Conservation (phyloP, 1,140 invertebrate species). For the Agraylea sexmaculata region DNA sequence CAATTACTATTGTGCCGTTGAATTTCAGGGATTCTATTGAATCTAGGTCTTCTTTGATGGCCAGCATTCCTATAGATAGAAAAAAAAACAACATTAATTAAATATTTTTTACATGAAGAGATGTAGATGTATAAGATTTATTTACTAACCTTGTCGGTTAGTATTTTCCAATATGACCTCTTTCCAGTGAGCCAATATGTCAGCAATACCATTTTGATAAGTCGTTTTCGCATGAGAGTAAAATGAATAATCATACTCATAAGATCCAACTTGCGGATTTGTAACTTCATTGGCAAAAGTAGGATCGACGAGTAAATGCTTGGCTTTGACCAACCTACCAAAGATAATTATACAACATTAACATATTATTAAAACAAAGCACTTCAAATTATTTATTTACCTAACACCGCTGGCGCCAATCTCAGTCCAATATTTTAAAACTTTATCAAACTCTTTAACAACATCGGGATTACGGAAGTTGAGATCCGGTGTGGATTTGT, state of each 20-base stretch:
- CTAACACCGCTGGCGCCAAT: constrained; percentile 64
- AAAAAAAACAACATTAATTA: background rate
- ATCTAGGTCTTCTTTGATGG: constrained; percentile 27
- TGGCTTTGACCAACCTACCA: constrained; percentile 44
- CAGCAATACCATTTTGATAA: constrained; percentile 42
- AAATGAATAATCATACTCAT: constrained; percentile 42
- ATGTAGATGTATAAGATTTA: background rate
- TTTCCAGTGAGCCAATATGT: constrained; percentile 47
- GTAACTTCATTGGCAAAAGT: constrained; percentile 36
- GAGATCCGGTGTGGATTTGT: constrained; percentile 46
- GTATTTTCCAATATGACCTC: constrained; percentile 41
- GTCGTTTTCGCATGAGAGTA: constrained; percentile 46
- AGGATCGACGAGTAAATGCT: constrained; percentile 49
- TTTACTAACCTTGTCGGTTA: constrained; percentile 27
- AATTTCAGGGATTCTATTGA: constrained; percentile 24
- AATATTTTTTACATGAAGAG: background rate
- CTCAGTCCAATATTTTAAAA: constrained; percentile 54
- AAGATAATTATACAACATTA: background rate
- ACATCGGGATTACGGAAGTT: constrained; percentile 50
- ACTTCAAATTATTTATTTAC: constrained; percentile 17
- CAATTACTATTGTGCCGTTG: constrained; percentile 26
- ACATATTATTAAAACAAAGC: constrained; percentile 3
- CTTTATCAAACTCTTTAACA: constrained; percentile 46
- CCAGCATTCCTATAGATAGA: constrained; percentile 23
- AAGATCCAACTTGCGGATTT: constrained; percentile 20